Evolutionary conservation across 1,140 invertebrate genomes (phyloP).

Genomic region (Phocides pigmalion): DNA sequence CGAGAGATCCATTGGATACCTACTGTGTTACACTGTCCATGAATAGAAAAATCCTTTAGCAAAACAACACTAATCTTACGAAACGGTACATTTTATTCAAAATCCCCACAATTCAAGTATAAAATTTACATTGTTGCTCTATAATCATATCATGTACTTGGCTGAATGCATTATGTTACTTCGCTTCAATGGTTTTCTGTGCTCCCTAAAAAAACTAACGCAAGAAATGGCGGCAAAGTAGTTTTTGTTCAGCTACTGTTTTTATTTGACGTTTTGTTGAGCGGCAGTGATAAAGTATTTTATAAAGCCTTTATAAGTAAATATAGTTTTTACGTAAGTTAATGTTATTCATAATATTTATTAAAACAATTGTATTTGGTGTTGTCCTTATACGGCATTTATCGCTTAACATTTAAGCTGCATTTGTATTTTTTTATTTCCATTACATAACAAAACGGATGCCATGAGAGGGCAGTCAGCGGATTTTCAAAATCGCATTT

Average conservation of each 20-base stretch:
- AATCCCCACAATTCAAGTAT: slow-evolving; percentile 28
- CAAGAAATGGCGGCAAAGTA: slow-evolving; percentile 32
- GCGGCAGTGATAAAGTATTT: slow-evolving; percentile 16
- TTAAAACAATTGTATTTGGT: background rate
- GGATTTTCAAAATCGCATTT: too few species aligned
- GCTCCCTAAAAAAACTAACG: slow-evolving; percentile 24
- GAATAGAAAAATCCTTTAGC: slow-evolving; percentile 31
- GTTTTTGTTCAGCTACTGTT: slow-evolving; percentile 27
- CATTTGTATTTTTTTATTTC: too few species aligned
- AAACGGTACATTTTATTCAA: slow-evolving; percentile 34
- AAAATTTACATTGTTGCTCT: slow-evolving; percentile 29
- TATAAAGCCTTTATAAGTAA: background rate
- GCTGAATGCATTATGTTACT: slow-evolving; percentile 33
- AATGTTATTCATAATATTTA: background rate
- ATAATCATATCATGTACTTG: slow-evolving; percentile 35
- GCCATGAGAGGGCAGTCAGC: too few species aligned
- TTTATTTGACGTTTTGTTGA: slow-evolving; percentile 36
- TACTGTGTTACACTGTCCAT: background rate
- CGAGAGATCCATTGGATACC: too few species aligned
- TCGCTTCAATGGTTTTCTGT: slow-evolving; percentile 33
- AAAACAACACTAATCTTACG: slow-evolving; percentile 30
- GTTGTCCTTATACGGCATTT: too few species aligned
- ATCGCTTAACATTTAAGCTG: too few species aligned
- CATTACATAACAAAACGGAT: too few species aligned
- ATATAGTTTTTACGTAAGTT: slow-evolving; percentile 15